These are phyloP conservation scores for Menidia beryllina DNA, from an alignment of 2,113 vertebrate genomes.

Conservation along the genomic window DNA sequence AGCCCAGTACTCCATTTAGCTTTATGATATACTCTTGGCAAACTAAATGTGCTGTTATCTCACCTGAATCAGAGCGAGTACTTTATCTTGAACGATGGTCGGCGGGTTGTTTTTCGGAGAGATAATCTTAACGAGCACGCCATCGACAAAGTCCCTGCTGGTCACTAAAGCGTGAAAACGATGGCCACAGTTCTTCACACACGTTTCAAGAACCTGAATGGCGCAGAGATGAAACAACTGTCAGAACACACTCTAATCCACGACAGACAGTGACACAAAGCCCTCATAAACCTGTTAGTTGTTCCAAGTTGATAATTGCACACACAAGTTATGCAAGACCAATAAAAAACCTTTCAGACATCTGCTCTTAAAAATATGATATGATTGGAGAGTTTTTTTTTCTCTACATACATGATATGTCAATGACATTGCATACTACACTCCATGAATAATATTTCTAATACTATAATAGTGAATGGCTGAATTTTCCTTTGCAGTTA, in stretches of 20 bases:
- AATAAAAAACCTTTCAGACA: neutral
- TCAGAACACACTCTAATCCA: neutral
- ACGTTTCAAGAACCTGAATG: constrained; percentile 93
- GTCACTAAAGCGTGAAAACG: constrained; percentile 95
- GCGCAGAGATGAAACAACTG: neutral
- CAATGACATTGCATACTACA: neutral
- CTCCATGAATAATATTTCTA: neutral
- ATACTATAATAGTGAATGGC: neutral
- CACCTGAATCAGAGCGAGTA: constrained; percentile 97
- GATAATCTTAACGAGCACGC: constrained; percentile 96
- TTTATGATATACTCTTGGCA: neutral
- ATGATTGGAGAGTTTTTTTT: neutral
- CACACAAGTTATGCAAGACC: neutral
- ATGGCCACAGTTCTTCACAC: constrained; percentile 99
- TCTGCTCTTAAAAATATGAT: neutral
- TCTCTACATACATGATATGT: neutral
- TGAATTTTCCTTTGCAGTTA: neutral
- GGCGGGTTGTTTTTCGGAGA: constrained; percentile 97
- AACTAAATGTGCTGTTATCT: neutral
- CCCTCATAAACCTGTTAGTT: neutral
- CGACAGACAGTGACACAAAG: neutral
- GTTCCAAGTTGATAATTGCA: too few species aligned
- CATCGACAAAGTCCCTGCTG: constrained; percentile 95
- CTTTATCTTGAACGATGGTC: constrained; percentile 98
- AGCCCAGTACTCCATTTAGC: neutral